These are phyloP conservation scores for Prionace glauca DNA, from an alignment of 2,797 vertebrate species.

Conservation along the genomic window DNA sequence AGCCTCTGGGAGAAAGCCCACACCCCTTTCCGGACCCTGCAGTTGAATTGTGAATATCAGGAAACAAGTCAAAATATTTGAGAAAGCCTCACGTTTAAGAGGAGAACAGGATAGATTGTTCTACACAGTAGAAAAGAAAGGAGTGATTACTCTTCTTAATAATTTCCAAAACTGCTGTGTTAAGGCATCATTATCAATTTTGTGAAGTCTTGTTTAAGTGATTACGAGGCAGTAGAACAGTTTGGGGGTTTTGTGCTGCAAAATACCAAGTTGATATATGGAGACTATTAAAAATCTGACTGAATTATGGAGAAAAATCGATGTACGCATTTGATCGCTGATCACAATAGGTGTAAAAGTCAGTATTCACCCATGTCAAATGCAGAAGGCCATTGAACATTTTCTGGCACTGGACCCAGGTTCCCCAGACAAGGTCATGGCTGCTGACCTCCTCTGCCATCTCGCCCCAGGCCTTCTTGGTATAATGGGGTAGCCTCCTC, in stretches of 20 bases:
- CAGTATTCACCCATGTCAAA: background rate
- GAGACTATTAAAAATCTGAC: background rate
- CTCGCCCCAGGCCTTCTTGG: too few relatives aligned
- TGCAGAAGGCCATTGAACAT: too few relatives aligned
- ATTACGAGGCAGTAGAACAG: background rate
- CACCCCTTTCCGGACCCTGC: slow-evolving; percentile 5
- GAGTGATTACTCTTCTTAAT: background rate
- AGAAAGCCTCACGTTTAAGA: background rate
- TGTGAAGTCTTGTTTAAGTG: background rate
- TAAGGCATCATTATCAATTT: background rate
- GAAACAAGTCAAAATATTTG: background rate
- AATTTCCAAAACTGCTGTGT: background rate
- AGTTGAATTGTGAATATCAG: slow-evolving; percentile 21
- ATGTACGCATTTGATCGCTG: background rate
- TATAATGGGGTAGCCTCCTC: too few relatives aligned
- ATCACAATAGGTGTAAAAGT: background rate
- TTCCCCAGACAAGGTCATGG: too few relatives aligned
- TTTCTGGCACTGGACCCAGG: too few relatives aligned
- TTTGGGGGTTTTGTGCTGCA: background rate
- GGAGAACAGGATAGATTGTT: background rate
- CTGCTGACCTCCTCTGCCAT: too few relatives aligned
- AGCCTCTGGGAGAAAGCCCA: background rate
- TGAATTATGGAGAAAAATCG: background rate
- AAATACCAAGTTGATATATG: background rate
- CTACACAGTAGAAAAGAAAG: background rate